Percentiles rank a stretch among this genome's conserved stretches.
These are phyloP conservation scores for Progne subis DNA, from an alignment of 2,113 vertebrate species.

Conservation along the genomic window DNA sequence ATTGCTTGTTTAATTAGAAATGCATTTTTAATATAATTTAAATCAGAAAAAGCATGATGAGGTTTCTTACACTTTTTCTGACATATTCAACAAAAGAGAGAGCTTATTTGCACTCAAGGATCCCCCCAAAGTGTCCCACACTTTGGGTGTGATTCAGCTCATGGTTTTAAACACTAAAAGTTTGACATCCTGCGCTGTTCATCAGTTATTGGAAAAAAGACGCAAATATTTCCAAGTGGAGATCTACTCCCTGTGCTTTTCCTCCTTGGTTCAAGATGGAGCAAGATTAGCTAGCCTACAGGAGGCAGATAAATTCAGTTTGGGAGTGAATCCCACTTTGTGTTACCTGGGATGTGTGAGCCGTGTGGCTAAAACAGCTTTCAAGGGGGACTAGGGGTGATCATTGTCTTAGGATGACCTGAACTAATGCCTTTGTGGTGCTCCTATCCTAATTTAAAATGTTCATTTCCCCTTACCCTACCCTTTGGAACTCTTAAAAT, in stretches of 20 bases:
- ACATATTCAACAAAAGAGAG: not conserved
- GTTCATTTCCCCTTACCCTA: not conserved
- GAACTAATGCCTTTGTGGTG: not conserved
- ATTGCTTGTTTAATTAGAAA: not conserved
- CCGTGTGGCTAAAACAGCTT: rapidly evolving
- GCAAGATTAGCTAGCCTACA: not conserved
- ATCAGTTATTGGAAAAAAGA: not conserved
- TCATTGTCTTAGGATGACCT: not conserved
- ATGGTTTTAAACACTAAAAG: not conserved
- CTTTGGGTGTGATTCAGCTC: not conserved
- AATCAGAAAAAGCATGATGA: not conserved
- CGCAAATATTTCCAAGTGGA: not conserved
- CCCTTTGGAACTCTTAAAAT: not conserved
- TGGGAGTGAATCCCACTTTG: not conserved
- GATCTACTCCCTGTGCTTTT: not conserved
- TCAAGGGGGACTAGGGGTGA: not conserved
- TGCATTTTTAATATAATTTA: not conserved
- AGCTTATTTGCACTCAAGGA: not conserved
- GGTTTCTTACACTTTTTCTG: not conserved
- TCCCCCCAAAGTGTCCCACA: not conserved
- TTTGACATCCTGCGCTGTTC: not conserved
- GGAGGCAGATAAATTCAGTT: not conserved
- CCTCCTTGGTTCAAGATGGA: not conserved
- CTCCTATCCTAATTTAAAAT: not conserved
- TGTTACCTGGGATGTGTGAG: not conserved